Base-by-base conservation (phyloP, 1,140 invertebrate genomes). In the Scaptomyza montana region DNA sequence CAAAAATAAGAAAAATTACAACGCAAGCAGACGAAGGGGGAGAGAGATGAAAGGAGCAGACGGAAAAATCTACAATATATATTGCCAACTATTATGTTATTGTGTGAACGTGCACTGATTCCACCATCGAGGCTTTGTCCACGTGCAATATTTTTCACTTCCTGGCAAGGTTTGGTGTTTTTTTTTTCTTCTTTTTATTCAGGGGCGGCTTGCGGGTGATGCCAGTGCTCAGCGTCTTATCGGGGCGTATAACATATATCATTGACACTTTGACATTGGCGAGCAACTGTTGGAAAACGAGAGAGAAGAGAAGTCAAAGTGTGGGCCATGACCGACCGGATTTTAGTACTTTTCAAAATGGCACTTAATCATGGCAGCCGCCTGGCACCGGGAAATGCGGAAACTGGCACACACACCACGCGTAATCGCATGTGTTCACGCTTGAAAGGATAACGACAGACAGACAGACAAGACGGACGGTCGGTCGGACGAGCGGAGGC, bases 331-430 rank as follows among this genome's bases (percentile, higher is more conserved):
- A 89, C 84, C 84, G 66, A 87, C 79, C 85, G 81, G 87, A 90
- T 90, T 90, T 90, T 90, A 90, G 87, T 90, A 90, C 87, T 90
- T 90, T 90, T 90, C 87, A 90, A 90, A 90, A 90, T 90, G 87
- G 87, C 87, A 90, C 87, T 90, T 90, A 90, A 90, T 90, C 87
- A 90, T 90, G 89, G 86, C 86, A 90, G 87, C 78, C 78, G 81
- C 66, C 78, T 89, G 85, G 87, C 76, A 72, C 87, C 87, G 87
- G 87, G 82, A 80, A 90, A 89, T 87, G 76, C 87, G 82, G 87
- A 90, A 89, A 89, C 84, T 85, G 77, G 79, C 69, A 80, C 79
- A 89, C 84, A 89, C 85, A 75, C 79, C 78, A 89, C 73, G 81
- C 84, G 87, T 90, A 90, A 90, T 90, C 87, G 87, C 82, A 90